Evolutionary conservation across 2,888 invertebrate species (phyloP).

Genomic region (Volucella inflata): DNA sequence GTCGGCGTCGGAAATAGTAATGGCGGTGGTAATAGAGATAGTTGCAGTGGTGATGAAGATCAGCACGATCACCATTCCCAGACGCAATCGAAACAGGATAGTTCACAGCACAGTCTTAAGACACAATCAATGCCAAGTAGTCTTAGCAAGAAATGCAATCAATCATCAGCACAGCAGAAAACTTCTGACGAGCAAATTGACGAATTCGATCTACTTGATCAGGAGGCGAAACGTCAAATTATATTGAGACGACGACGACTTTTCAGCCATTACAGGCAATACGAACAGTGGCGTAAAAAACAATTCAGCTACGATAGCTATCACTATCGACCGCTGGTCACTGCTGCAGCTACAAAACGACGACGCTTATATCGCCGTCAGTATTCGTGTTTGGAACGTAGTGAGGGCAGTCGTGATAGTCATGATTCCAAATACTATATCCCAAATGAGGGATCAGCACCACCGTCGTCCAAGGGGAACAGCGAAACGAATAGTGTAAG

Average conservation of each 20-base stretch:
- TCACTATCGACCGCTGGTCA: slow-evolving; percentile 81
- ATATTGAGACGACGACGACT: slow-evolving; percentile 81
- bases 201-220: slow-evolving; percentile 81
- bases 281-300: slow-evolving; percentile 83
- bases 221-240: slow-evolving; percentile 81
- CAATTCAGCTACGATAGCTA: slow-evolving; percentile 83
- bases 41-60: slow-evolving; percentile 52
- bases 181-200: slow-evolving; percentile 79
- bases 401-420: slow-evolving; percentile 82
- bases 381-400: slow-evolving; percentile 82
- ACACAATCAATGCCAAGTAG: slow-evolving; percentile 68
- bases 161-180: slow-evolving; percentile 62
- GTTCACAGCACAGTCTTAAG: slow-evolving; percentile 77
- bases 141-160: slow-evolving; percentile 60
- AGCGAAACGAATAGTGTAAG: slow-evolving; percentile 76
- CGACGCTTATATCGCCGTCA: slow-evolving; percentile 82
- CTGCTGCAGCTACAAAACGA: slow-evolving; percentile 79
- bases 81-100: slow-evolving; percentile 65
- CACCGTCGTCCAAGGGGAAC: slow-evolving; percentile 51
- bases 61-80: slow-evolving; percentile 70
- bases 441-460: slow-evolving; percentile 52
- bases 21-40: slow-evolving; percentile 59
- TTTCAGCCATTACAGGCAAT: slow-evolving; percentile 83
- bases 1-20: slow-evolving; percentile 79
- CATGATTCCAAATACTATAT: slow-evolving; percentile 79